These are phyloP conservation scores for Garrulus glandarius DNA, from an alignment of 2,797 vertebrate species.

Conservation along the genomic window DNA sequence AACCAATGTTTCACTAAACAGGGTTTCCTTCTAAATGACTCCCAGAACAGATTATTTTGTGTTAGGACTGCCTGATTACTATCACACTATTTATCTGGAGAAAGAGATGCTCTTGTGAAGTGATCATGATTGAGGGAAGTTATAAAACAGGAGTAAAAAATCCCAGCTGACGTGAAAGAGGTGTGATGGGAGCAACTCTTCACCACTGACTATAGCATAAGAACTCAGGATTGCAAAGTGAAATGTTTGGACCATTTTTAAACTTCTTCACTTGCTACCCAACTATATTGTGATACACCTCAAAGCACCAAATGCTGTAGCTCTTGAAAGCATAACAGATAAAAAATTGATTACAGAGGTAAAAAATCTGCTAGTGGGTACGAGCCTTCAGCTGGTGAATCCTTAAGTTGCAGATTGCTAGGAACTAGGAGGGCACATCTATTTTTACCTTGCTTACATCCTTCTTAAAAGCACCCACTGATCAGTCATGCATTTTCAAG, in stretches of 20 bases:
- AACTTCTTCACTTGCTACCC: not conserved
- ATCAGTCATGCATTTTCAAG: not conserved
- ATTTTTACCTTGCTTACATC: conserved; percentile 14
- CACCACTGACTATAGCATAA: not conserved
- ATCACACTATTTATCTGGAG: not conserved
- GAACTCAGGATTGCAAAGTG: not conserved
- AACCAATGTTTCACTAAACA: not conserved
- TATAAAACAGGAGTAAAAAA: not conserved
- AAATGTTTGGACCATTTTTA: not conserved
- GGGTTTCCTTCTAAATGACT: not conserved
- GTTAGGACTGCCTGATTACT: not conserved
- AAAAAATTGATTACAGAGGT: not conserved
- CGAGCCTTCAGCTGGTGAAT: not conserved
- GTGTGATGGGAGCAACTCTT: not conserved
- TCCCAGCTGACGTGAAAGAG: not conserved
- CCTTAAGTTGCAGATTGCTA: not conserved
- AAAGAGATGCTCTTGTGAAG: not conserved
- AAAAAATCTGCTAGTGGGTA: not conserved
- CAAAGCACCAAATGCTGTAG: not conserved
- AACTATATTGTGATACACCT: not conserved
- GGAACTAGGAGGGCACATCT: not conserved
- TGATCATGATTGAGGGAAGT: not conserved
- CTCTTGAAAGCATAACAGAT: not conserved
- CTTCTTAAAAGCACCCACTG: not conserved
- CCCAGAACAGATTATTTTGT: not conserved